Evolutionary conservation across 2,113 vertebrate genomes (phyloP), one percentile per base, ranked within the genome.

Genomic region (Clarias magur): DNA sequence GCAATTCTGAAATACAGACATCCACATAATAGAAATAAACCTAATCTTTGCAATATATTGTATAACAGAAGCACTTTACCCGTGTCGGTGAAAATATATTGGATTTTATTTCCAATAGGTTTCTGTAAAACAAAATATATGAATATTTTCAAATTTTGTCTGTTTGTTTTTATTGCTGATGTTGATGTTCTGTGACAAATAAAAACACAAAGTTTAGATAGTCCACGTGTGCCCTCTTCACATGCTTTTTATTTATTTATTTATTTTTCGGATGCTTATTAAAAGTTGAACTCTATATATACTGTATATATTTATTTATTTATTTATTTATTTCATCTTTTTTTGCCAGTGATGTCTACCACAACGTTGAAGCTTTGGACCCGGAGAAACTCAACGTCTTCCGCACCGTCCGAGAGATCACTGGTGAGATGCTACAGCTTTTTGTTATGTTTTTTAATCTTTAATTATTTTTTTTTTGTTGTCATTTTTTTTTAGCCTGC

Each of bases 311-410:
- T 53, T 2, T 42, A 23, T 42, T 11, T 53, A 48, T 53, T 1
- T 2, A 34, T 34, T 76, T 53, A 1, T 8, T 48, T 8, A 1
- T 7, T 48, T 48, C 19, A 34, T 7, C 87, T 85, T 67, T 88
- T 60, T 85, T 87, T 93, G 85, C 93, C 93, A 99, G 98, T 83
- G 98, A 99, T 75, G 96, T 96, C 0, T 99, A 99, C 91, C 97
- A 99, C 92, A 96, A 96, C 60, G 98, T 99, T 0, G 96, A 97
- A 60, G 97, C 98, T 6, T 93, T 99, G 93, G 98, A 99, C 85
- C 98, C 98, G 17, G 97, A 99, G 90, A 99, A 99, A 90, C 94
- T 99, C 82, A 98, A 96, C 38, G 95, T 99, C n/a, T 99, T 99
- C 88, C 96, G 96, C 87, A 99, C 97, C 0, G 98, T 99, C 85